Conservation (phyloP, 2,888 invertebrate genomes). For the Eilema griseolum region DNA sequence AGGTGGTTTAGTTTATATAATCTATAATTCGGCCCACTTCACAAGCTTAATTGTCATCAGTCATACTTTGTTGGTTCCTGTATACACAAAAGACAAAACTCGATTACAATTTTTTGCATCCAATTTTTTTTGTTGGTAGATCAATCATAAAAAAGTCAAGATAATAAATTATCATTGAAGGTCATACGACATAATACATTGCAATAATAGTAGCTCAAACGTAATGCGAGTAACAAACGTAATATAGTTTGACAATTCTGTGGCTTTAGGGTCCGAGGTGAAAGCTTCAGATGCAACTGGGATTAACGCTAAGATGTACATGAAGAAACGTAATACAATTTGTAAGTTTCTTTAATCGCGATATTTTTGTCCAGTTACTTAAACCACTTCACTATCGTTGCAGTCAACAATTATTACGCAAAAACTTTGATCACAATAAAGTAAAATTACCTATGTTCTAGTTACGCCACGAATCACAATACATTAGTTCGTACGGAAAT, state of each 20-base stretch:
- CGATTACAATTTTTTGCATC: conserved; percentile 9
- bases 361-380: no score
- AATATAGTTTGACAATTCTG: no score
- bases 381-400: background rate
- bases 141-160: conserved; percentile 13
- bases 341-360: no score
- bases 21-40: conserved; percentile 19
- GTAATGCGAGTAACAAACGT: background rate
- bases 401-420: background rate
- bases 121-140: conserved; percentile 11
- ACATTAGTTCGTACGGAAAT: background rate
- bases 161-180: conserved; percentile 16
- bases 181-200: conserved; percentile 14
- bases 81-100: conserved; percentile 12
- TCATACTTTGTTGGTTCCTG: conserved; percentile 15
- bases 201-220: conserved; percentile 9
- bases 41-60: conserved; percentile 14
- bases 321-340: no score
- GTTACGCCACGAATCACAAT: background rate
- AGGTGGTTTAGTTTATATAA: conserved; percentile 12
- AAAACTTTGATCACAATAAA: background rate
- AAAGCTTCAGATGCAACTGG: no score
- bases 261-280: no score
- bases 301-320: no score
- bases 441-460: background rate